Percentiles rank a stretch among this genome's conserved stretches.
Evolutionary conservation across 1,140 invertebrate species (phyloP).

Genomic region (Drosophila nikananu): DNA sequence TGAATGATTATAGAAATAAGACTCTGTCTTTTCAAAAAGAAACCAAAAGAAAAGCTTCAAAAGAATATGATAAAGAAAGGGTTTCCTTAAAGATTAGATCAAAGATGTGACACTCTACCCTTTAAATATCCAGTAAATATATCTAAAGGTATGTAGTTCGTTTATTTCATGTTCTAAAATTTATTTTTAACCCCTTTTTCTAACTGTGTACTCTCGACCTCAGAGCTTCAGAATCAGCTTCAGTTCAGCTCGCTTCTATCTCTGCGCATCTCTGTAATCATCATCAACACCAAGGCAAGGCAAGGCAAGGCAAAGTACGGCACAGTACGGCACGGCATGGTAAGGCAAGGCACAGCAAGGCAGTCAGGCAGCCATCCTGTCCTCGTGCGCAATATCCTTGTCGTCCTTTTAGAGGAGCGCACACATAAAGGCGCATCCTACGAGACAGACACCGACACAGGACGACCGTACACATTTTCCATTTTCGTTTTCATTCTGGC

Average conservation of each 20-base stretch:
- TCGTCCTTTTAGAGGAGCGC: slow-evolving; percentile 62
- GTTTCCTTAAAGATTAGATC: not conserved
- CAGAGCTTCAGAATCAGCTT: slow-evolving; percentile 42
- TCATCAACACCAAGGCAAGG: slow-evolving; percentile 81
- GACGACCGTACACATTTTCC: slow-evolving; percentile 65
- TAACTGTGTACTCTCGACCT: slow-evolving; percentile 10
- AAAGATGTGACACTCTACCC: too few species aligned
- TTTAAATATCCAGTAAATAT: too few species aligned
- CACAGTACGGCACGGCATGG: slow-evolving; percentile 15
- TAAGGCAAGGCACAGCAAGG: slow-evolving; percentile 38
- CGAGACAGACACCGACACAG: slow-evolving; percentile 50
- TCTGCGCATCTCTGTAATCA: slow-evolving; percentile 82
- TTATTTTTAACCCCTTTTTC: not conserved
- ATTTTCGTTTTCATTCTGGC: slow-evolving; percentile 82
- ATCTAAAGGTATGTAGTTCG: not conserved
- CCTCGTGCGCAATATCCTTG: slow-evolving; percentile 82
- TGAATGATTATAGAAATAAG: not conserved
- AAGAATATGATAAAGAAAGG: not conserved
- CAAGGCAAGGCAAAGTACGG: slow-evolving; percentile 23
- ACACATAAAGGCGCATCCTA: slow-evolving; percentile 13
- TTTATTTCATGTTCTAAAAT: not conserved
- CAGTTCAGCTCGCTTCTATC: slow-evolving; percentile 68
- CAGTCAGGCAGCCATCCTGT: slow-evolving; percentile 77
- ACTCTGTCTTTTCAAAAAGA: accelerated
- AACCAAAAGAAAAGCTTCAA: not conserved